Percentiles rank a stretch among this genome's conserved stretches.
phyloP scores from a whole-genome alignment of 1,140 invertebrate genomes.

The Tetramorium simillimum region DNA sequence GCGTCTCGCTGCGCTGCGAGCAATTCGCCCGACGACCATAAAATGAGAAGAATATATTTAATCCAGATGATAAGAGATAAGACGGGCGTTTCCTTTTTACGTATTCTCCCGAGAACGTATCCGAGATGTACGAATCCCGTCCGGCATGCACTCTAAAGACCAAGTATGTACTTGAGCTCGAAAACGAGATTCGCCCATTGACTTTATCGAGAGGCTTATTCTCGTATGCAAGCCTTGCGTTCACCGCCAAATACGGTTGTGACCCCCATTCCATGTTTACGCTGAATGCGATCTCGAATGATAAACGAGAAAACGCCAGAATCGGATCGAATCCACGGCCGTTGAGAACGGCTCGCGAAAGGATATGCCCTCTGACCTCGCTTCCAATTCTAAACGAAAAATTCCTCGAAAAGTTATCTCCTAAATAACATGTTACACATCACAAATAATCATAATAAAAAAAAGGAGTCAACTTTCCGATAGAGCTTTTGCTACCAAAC shows the following conservation, averaged over 20 bases:
- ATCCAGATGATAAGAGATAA: constrained; percentile 1
- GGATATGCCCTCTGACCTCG: background rate
- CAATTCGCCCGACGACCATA: background rate
- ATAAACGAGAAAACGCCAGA: constrained; percentile 17
- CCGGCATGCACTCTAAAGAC: background rate
- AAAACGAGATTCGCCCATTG: constrained; percentile 22
- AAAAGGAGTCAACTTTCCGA: background rate
- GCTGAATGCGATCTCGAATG: constrained; percentile 28
- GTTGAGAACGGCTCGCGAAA: background rate
- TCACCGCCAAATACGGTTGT: background rate
- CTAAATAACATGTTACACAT: background rate
- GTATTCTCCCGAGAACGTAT: background rate
- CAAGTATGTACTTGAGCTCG: constrained; percentile 9
- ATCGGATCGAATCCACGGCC: background rate
- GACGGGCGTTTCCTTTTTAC: background rate
- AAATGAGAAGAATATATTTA: constrained; percentile 19
- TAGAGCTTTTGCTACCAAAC: too few relatives aligned
- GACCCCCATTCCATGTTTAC: constrained; percentile 15
- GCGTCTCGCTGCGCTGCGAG: background rate
- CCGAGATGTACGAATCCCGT: background rate
- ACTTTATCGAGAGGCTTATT: constrained; percentile 22
- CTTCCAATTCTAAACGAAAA: background rate
- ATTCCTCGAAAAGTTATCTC: background rate
- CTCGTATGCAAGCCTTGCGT: background rate
- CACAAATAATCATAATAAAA: background rate